Evolutionary conservation across 2,797 vertebrate genomes (phyloP), one percentile per base, ranked within the genome.

Genomic region (Enteromius argenteus): DNA sequence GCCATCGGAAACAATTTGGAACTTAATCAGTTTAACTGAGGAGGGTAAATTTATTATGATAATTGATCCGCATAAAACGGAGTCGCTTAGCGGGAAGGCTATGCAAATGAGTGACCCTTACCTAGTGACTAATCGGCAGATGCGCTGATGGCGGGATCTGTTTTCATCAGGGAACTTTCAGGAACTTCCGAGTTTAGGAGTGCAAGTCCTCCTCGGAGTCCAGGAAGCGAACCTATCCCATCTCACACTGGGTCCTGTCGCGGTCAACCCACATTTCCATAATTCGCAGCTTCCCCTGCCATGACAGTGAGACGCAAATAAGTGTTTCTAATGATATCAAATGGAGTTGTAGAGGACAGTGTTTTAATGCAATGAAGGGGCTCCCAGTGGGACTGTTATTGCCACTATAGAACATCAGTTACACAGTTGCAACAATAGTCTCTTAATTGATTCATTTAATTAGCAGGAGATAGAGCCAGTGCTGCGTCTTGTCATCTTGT

Each of bases 401-500:
- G 95, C 95, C 93, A 93, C 95, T 94, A 93, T 95, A 95, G 95
- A 97, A 97, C 97, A 98, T 97, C 96, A 97, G 97, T 97, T 97
- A 96, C 96, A 95, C 96, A 95, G 96, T 96, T 96, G 96, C 94
- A 94, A 97, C 96, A 96, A 96, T 95, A 97, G 96, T 95, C 93
- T 96, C 95, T 97, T 99, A 99, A 99, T 99, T 99, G 98, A 99
- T 99, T 99, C 96, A 95, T 98, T 99, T 99, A 99, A 99, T 99
- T 99, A 98, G 97, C 96, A 94, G 92, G 96, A 97, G 96, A 97
- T 96, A 95, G 95, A 96, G 95, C 95, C 95, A 93, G 92, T 87
- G 89, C 92, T 93, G 92, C 92, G 90, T 96, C 96, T 95, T 97
- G 97, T 97, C 96, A 96, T 97, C 93, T 92, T 88, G 93, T 96